phyloP scores from a whole-genome alignment of 2,113 vertebrate species.

The Furnarius figulus region DNA sequence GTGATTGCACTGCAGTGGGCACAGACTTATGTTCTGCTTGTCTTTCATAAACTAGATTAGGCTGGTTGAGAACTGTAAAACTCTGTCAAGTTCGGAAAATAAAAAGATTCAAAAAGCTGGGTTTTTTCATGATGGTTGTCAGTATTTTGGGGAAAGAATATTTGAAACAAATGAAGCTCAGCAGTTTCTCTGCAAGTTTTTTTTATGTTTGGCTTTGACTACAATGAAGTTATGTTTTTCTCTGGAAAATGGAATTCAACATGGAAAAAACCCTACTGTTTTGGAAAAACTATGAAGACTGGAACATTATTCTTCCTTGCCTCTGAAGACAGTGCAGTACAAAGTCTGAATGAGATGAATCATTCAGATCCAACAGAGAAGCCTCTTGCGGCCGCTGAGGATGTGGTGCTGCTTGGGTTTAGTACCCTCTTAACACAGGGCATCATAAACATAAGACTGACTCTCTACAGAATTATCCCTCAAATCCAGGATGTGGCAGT shows the following conservation, averaged over 20 bases:
- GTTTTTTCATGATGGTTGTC: neutral
- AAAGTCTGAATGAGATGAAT: slow-evolving; percentile 12
- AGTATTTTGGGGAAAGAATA: neutral
- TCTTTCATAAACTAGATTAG: neutral
- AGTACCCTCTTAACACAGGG: neutral
- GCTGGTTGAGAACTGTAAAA: neutral
- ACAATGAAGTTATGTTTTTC: neutral
- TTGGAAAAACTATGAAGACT: slow-evolving; percentile 3
- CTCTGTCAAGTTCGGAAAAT: slow-evolving; percentile 15
- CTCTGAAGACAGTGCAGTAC: neutral
- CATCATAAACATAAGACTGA: neutral
- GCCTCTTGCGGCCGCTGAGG: neutral
- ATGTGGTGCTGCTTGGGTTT: neutral
- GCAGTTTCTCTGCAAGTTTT: neutral
- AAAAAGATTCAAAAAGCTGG: slow-evolving; percentile 10
- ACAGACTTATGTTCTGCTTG: neutral
- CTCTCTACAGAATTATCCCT: neutral
- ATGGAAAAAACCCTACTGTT: neutral
- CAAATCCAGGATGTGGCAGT: neutral
- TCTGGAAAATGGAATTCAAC: neutral
- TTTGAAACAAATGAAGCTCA: neutral
- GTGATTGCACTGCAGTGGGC: neutral
- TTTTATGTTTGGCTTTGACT: neutral
- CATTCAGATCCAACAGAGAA: slow-evolving; percentile 10
- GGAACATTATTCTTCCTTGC: neutral